Conservation (phyloP, 2,113 vertebrate genomes). For the Thymallus thymallus region DNA sequence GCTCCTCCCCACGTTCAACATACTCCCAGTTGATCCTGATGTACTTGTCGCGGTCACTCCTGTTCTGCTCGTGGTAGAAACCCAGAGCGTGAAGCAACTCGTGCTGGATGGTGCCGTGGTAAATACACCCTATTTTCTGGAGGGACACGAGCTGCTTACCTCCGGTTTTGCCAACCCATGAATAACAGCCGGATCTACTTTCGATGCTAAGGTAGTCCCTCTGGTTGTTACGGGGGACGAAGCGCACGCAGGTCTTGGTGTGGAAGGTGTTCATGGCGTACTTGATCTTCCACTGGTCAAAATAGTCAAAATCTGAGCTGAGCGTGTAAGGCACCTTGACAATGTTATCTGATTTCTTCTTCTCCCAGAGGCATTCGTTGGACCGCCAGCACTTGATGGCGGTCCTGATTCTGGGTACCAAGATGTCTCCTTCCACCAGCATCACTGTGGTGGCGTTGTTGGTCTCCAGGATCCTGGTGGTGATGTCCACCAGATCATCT, state of each 20-base stretch:
- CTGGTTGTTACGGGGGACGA: constrained; percentile 8
- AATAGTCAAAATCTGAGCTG: neutral
- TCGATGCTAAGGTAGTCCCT: constrained; percentile 14
- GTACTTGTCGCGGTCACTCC: constrained; percentile 41
- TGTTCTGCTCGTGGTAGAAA: constrained; percentile 49
- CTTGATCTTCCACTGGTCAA: constrained; percentile 5
- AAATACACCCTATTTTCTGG: constrained; percentile 19
- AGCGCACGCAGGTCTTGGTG: constrained; percentile 10
- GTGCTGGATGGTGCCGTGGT: constrained; percentile 28
- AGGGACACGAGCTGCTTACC: constrained; percentile 14
- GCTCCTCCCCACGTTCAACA: constrained; percentile 25
- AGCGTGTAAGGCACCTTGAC: constrained; percentile 16
- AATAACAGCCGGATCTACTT: constrained; percentile 15
- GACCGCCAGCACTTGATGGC: constrained; percentile 21
- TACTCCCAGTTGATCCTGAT: constrained; percentile 38
- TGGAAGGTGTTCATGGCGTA: neutral
- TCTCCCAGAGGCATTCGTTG: constrained; percentile 15
- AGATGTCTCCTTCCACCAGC: neutral
- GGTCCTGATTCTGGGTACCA: neutral
- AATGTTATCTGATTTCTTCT: constrained; percentile 6
- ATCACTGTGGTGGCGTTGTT: constrained; percentile 4
- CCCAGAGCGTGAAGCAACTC: constrained; percentile 44
- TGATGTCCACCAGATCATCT: neutral
- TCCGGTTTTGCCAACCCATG: constrained; percentile 3
- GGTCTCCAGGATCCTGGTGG: constrained; percentile 9